A percentile compares a stretch with the other conserved stretches of the same genome.
Evolutionary conservation across 2,888 invertebrate genomes (phyloP).

Genomic region (Trachelus tabidus): DNA sequence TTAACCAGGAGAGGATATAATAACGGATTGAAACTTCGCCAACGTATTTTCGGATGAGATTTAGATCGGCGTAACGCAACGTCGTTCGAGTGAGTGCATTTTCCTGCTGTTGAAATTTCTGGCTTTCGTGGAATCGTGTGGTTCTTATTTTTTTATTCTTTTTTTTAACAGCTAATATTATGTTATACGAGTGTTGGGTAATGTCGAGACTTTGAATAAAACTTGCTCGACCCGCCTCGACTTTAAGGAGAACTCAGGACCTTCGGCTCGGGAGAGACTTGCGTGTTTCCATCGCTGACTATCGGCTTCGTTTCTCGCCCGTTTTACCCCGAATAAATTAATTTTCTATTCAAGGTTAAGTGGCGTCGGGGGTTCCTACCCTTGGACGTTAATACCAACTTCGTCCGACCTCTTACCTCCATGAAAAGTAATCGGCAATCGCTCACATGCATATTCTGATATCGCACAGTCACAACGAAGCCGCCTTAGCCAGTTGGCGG

Average conservation of each 20-base stretch:
- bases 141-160: neutral
- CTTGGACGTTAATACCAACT: neutral
- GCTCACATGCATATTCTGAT: neutral
- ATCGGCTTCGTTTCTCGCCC: neutral
- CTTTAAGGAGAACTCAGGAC: neutral
- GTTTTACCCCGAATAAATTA: neutral
- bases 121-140: constrained; percentile 15
- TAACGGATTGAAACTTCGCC: neutral
- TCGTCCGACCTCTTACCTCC: neutral
- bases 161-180: neutral
- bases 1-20: neutral
- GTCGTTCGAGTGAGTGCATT: constrained; percentile 2
- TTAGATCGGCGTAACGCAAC: constrained; percentile 13
- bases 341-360: constrained; percentile 13
- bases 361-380: constrained; percentile 15
- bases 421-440: neutral
- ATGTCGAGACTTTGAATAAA: neutral
- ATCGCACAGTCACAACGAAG: neutral
- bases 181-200: neutral
- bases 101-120: constrained; percentile 9
- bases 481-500: neutral
- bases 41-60: constrained; percentile 25
- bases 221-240: neutral
- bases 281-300: neutral
- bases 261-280: neutral